Percentiles rank a stretch among this genome's conserved stretches.
phyloP scores from a whole-genome alignment of 64 coral and sea anemone genomes.

The Astreopora myriophthalma region DNA sequence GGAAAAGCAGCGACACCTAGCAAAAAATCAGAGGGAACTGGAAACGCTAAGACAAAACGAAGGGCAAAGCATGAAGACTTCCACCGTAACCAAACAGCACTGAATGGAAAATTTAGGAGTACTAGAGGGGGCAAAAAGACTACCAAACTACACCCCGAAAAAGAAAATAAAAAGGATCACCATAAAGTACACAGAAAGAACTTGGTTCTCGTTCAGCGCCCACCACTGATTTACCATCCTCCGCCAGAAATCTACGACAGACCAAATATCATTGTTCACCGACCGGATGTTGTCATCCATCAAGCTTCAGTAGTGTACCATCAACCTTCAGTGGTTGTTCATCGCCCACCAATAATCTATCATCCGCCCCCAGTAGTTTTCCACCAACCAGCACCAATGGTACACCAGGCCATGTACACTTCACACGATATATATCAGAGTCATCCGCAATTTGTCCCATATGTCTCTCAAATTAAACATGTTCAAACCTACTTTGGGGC shows the following conservation, averaged over 20 bases:
- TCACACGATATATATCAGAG: conserved; percentile 66
- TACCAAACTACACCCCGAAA: background rate
- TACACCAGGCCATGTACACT: conserved; percentile 68
- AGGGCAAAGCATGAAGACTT: background rate
- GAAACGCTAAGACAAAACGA: background rate
- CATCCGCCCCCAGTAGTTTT: conserved; percentile 86
- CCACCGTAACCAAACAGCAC: background rate
- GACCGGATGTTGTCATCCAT: conserved; percentile 86
- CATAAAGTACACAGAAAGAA: conserved; percentile 76
- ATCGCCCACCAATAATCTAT: conserved; percentile 86
- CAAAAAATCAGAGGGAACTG: background rate
- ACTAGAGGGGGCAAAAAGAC: background rate
- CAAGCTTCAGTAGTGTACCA: conserved; percentile 84
- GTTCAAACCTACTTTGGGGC: conserved; percentile 60
- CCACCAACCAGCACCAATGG: conserved; percentile 79
- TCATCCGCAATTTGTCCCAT: conserved; percentile 62
- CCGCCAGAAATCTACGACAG: conserved; percentile 87
- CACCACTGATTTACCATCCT: conserved; percentile 80
- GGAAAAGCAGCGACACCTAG: background rate
- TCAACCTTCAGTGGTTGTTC: conserved; percentile 88
- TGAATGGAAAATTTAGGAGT: background rate
- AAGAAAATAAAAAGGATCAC: conserved; percentile 28
- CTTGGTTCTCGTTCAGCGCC: conserved; percentile 69
- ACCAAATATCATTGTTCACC: conserved; percentile 84
- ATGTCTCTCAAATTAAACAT: conserved; percentile 26